Evolutionary conservation across 2,113 vertebrate genomes (phyloP), one percentile per base, ranked within the genome.

Genomic region (Condylura cristata): DNA sequence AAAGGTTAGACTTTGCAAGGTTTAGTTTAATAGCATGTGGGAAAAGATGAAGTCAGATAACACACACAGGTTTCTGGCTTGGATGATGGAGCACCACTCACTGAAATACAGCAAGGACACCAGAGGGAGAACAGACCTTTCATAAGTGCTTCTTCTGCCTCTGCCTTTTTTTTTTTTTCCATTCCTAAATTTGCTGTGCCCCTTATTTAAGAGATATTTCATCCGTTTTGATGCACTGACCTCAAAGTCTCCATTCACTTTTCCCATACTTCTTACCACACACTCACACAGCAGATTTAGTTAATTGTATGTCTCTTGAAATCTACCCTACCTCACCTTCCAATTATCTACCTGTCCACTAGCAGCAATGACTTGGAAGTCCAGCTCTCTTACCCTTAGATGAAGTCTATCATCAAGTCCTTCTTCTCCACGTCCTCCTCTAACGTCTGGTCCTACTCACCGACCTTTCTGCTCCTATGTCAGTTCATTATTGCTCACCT

Each of bases 201-300:
- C 48, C 74, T 56, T 56, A 13, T n/a, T 66, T 32, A 34, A 41
- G 14, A 5, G 32, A 1, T 41, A 8, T 30, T 74, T 26, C 46
- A 74, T 72, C 66, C 46, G 18, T 86, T 56, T 83, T 16, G n/a
- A 51, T 5, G 60, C 17, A 32, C 10, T 41, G 2, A 26, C 53
- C 14, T 48, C 41, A 30, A 48, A 32, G 16, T 1, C 37, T 5
- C 58, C 13, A 13, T 37, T 14, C 72, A 9, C 53, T 39, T 83
- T 51, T 44, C 14, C 22, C 11, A 4, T 30, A 3, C 0, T 0
- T 13, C 28, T 32, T 14, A 16, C 18, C 7, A 8, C 61, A 46
- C 2, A 58, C 30, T 60, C 3, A 46, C 13, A 56, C 16, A 22
- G 26, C 32, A 48, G 10, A 32, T 12, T 83, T 63, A 6, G 0